These are phyloP conservation scores for Chloroceryle amazona DNA, from an alignment of 2,797 vertebrate genomes.

Conservation along the genomic window DNA sequence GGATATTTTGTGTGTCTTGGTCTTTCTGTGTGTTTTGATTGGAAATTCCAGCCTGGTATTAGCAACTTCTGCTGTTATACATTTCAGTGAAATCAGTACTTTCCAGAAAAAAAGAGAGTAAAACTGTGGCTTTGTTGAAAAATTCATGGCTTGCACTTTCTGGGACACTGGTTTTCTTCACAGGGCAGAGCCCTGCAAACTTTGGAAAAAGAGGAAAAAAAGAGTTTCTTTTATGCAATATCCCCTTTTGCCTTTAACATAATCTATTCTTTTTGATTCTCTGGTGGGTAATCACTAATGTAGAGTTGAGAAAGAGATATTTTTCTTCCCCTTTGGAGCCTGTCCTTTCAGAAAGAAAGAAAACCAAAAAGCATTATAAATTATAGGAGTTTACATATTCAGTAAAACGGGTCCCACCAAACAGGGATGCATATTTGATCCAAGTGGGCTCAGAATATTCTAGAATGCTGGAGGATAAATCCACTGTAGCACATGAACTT, in stretches of 20 bases:
- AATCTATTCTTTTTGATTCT: not conserved
- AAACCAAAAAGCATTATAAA: not conserved
- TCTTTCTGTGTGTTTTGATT: not conserved
- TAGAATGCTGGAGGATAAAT: not conserved
- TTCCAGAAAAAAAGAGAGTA: not conserved
- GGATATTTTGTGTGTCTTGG: not conserved
- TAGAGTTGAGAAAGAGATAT: not conserved
- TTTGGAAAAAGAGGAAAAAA: not conserved
- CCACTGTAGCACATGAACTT: not conserved
- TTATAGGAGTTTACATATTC: rapidly evolving
- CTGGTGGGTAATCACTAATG: not conserved
- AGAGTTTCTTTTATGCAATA: not conserved
- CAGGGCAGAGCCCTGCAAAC: not conserved
- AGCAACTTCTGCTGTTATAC: not conserved
- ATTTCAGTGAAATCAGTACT: not conserved
- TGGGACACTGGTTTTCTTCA: not conserved
- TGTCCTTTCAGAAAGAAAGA: not conserved
- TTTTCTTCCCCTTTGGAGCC: not conserved
- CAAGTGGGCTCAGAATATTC: not conserved
- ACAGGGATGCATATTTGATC: not conserved
- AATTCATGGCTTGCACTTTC: not conserved
- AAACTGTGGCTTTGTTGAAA: not conserved
- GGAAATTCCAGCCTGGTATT: not conserved
- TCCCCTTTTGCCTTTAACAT: not conserved
- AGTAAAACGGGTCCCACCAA: not conserved